Percentiles rank a stretch among this genome's conserved stretches.
Evolutionary conservation across 64 coral and sea anemone species (phyloP).

Genomic region (Actinia equina): DNA sequence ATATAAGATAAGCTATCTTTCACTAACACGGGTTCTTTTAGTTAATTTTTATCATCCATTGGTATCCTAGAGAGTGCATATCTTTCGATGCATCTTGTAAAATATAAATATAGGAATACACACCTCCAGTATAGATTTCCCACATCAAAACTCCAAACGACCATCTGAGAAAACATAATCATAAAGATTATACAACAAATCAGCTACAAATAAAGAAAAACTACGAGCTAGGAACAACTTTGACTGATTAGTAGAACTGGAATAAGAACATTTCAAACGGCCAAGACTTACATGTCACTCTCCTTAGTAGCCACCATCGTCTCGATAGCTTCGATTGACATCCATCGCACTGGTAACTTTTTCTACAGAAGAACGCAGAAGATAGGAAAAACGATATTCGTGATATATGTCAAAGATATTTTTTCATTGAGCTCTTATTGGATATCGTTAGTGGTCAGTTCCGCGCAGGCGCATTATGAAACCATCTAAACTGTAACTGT

Average conservation of each 20-base stretch:
- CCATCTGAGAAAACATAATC: slow-evolving; percentile 30
- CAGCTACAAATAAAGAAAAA: too few relatives aligned
- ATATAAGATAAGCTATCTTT: too few relatives aligned
- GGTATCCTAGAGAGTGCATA: too few relatives aligned
- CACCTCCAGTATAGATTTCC: slow-evolving; percentile 84
- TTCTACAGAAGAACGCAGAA: neutral
- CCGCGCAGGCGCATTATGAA: too few relatives aligned
- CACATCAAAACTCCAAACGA: slow-evolving; percentile 70
- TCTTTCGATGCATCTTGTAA: neutral
- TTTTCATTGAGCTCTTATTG: too few relatives aligned
- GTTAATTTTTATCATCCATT: too few relatives aligned
- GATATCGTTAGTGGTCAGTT: too few relatives aligned
- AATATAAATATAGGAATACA: neutral
- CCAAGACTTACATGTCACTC: neutral
- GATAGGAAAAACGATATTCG: neutral
- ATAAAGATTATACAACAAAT: too few relatives aligned
- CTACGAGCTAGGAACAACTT: too few relatives aligned
- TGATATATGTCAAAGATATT: neutral
- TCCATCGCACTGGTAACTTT: neutral
- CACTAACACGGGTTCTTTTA: neutral
- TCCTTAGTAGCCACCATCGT: slow-evolving; percentile 6
- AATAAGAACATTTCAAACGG: too few relatives aligned
- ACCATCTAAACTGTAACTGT: too few relatives aligned
- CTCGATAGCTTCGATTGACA: slow-evolving; percentile 12
- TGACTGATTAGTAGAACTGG: too few relatives aligned